Conservation (phyloP, 2,888 invertebrate genomes). For the Rotaria socialis region DNA sequence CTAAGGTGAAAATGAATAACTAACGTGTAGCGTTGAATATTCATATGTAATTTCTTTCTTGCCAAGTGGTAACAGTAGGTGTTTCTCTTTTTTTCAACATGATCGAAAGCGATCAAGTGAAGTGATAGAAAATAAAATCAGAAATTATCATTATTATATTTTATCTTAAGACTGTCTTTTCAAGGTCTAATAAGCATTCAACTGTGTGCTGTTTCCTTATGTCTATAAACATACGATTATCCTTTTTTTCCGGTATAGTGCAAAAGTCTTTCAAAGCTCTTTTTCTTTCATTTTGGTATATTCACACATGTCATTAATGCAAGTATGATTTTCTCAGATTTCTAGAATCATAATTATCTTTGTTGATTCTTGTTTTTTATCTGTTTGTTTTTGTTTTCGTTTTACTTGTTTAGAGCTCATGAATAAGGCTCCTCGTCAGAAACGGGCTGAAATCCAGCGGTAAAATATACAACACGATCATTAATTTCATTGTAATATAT, state of each 20-base stretch:
- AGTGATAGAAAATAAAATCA: background rate
- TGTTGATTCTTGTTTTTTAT: background rate
- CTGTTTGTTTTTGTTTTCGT: background rate
- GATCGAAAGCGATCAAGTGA: background rate
- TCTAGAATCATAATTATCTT: background rate
- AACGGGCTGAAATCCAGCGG: conserved; percentile 47
- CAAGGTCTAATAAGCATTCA: background rate
- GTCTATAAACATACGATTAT: conserved; percentile 10
- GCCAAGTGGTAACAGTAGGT: background rate
- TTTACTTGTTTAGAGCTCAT: conserved; percentile 42
- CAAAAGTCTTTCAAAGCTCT: background rate
- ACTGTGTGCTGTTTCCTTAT: background rate
- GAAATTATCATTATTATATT: conserved; percentile 10
- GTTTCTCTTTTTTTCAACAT: background rate
- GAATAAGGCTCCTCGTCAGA: conserved; percentile 46
- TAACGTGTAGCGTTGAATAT: background rate
- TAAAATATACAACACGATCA: background rate
- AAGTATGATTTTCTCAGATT: background rate
- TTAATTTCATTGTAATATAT: background rate
- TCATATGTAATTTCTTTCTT: background rate
- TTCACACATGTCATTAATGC: background rate
- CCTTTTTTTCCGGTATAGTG: conserved; percentile 1
- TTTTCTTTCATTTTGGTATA: background rate
- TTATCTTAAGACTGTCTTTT: background rate
- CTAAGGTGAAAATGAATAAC: background rate